A percentile compares a stretch with the other conserved stretches of the same genome.
Conservation (phyloP, 2,797 vertebrate genomes). For the Psittacula derbiana region DNA sequence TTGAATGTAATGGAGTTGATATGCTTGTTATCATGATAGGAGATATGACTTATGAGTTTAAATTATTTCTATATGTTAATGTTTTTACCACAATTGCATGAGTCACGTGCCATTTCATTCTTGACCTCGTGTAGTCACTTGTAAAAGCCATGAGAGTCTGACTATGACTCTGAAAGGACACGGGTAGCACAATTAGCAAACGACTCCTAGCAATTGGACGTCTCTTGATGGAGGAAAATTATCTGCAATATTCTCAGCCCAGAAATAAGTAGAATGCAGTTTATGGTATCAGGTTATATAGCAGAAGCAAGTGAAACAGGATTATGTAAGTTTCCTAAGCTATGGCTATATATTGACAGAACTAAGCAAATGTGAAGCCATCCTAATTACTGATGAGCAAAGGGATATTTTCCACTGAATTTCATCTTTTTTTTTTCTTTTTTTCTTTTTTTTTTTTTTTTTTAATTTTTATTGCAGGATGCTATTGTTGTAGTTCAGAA, state of each 20-base stretch:
- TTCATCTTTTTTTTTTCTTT: neutral
- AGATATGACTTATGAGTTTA: neutral
- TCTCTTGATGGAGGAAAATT: neutral
- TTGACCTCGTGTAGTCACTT: neutral
- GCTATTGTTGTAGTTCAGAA: conserved; percentile 75
- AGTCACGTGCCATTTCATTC: neutral
- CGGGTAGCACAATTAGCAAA: neutral
- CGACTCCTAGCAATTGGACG: neutral
- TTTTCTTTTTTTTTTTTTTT: neutral
- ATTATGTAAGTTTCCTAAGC: neutral
- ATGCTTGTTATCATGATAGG: neutral
- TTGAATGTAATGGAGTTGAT: neutral
- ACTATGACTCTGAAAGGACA: neutral
- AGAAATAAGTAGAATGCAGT: neutral
- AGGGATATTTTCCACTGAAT: conserved; percentile 53
- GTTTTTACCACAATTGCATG: neutral
- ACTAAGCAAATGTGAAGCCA: conserved; percentile 35
- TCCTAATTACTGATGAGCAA: conserved; percentile 54
- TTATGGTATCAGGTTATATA: neutral
- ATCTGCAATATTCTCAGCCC: neutral
- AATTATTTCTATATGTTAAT: neutral
- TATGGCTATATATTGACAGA: neutral
- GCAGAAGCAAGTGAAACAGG: neutral
- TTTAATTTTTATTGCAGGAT: neutral
- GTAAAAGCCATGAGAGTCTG: neutral